Percentiles rank a stretch among this genome's conserved stretches.
These are phyloP conservation scores for Microctonus hyperodae DNA, from an alignment of 2,888 invertebrate genomes.

Conservation along the genomic window DNA sequence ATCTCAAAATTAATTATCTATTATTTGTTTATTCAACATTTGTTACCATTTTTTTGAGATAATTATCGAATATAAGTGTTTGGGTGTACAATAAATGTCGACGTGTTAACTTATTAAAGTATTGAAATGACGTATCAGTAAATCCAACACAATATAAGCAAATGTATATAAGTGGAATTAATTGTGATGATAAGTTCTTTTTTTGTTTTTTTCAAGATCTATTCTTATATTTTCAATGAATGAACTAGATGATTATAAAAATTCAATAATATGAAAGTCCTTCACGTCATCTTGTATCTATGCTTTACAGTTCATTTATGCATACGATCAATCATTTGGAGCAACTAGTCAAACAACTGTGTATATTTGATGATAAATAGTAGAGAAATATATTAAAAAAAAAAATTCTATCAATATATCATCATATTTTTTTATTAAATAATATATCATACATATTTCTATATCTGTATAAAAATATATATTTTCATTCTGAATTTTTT, in stretches of 20 bases:
- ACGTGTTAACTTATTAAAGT: neutral
- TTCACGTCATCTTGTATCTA: neutral
- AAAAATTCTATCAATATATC: too few relatives aligned
- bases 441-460: too few relatives aligned
- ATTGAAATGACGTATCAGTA: neutral
- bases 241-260: conserved; percentile 1
- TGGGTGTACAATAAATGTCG: neutral
- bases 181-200: neutral
- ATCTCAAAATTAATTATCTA: neutral
- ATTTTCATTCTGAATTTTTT: conserved; percentile 8
- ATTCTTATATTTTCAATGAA: neutral
- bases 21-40: conserved; percentile 12
- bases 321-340: conserved; percentile 3
- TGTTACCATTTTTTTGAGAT: neutral
- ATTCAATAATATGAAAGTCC: neutral
- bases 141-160: neutral
- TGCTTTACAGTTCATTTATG: conserved; percentile 1
- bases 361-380: conserved; percentile 8
- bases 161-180: neutral
- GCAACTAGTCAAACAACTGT: neutral
- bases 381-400: neutral
- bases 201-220: neutral
- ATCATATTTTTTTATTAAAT: too few relatives aligned
- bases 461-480: neutral
- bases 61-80: neutral